Evolutionary conservation across 2,888 invertebrate genomes (phyloP), one percentile per base, ranked within the genome.

Genomic region (Aporophyla nigra): DNA sequence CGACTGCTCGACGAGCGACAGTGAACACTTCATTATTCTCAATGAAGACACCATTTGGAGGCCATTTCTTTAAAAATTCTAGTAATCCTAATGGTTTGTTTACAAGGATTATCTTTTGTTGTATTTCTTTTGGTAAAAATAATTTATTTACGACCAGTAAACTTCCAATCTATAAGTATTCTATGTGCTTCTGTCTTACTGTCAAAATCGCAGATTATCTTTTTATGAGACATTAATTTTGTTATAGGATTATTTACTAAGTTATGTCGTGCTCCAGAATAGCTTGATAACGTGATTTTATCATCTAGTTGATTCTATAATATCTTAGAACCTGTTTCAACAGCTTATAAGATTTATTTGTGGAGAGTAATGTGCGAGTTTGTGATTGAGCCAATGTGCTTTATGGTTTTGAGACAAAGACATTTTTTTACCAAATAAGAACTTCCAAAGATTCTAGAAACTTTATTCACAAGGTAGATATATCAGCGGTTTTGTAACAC

Each of bases 21-120:
- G 66, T 70, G 88, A 91, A 90, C 90, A 91, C 90, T 91, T 93
- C 91, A 93, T 93, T 93, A 93, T 92, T 92, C 92, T 91, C 90
- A 90, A 89, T 49, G 89, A 53, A 69, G 53, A 62, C 1, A 14
- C 5, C 2, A 49, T 27, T 1, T 27, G 27, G 4, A 21, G 21
- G 1, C 33, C 1, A 33, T 69, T 49, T 78, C 12, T 24, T 43
- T 0, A n/a, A 46, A 19, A 12, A 16, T 2, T 3, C 10, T 10
- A 59, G 10, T 2, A 19, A 24, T 49, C 54, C 2, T 54, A 5
- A 27, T 4, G 16, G 14, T 65, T 33, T 21, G 51, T 27, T 51
- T 12, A 65, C 12, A 5, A 4, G 6, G 19, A 21, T 49, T 9
- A 51, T 5, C 21, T 71, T 46, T 46, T 43, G 16, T 6, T 4